Evolutionary conservation across 2,113 vertebrate species (phyloP).

Genomic region (Saguinus imperator): DNA sequence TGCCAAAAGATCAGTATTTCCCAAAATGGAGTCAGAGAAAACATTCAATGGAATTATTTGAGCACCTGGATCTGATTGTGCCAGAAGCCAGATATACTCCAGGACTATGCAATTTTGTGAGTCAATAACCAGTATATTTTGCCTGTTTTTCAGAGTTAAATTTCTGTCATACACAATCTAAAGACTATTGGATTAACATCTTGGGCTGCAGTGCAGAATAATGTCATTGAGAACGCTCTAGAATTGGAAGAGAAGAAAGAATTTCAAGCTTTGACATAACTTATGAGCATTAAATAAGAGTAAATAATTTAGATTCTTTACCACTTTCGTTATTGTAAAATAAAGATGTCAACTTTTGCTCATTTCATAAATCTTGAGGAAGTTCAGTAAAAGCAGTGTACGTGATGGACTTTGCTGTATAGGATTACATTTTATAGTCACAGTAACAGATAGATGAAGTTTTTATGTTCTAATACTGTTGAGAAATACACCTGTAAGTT

Average conservation of each 20-base stretch:
- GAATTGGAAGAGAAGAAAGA: background rate
- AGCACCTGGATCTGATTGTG: background rate
- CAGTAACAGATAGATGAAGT: background rate
- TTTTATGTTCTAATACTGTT: background rate
- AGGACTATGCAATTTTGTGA: background rate
- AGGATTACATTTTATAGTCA: background rate
- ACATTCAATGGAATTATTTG: background rate
- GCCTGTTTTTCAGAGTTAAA: background rate
- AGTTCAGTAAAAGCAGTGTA: background rate
- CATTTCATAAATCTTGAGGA: background rate
- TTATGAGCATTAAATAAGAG: background rate
- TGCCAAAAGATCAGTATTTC: background rate
- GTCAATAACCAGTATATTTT: background rate
- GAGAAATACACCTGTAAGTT: background rate
- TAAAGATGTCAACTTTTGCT: background rate
- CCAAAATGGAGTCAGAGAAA: background rate
- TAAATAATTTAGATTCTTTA: background rate
- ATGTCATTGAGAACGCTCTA: background rate
- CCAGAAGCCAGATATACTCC: background rate
- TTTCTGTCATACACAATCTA: background rate
- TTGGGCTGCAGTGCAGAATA: background rate
- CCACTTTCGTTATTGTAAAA: background rate
- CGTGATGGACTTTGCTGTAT: rapidly evolving
- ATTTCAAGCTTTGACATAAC: background rate
- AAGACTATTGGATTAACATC: background rate